Evolutionary conservation across 2,888 invertebrate species (phyloP).

Genomic region (Drosophila prostipennis): DNA sequence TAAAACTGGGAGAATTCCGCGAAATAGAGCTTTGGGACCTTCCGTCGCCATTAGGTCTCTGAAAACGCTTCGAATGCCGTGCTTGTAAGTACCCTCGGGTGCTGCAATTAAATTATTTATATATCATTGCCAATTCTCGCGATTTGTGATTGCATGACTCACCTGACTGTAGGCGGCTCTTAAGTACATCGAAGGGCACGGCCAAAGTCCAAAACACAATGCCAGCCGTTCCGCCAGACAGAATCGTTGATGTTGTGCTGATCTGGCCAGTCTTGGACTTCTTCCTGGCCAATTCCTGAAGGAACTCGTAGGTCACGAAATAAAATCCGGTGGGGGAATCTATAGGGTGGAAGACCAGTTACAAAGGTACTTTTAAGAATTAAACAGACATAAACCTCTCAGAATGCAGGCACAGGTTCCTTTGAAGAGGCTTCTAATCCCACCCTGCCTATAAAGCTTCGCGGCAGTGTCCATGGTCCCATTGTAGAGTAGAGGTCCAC

Average conservation of each 20-base stretch:
- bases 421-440: slow-evolving; percentile 95
- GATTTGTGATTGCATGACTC: slow-evolving; percentile 40
- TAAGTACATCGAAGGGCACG: slow-evolving; percentile 98
- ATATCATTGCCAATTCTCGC: background rate
- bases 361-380: no score
- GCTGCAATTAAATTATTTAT: slow-evolving; percentile 85
- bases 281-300: slow-evolving; percentile 91
- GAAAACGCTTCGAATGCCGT: slow-evolving; percentile 96
- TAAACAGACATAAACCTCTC: slow-evolving; percentile 87
- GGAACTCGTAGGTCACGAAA: slow-evolving; percentile 97
- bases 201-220: slow-evolving; percentile 98
- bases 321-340: slow-evolving; percentile 99
- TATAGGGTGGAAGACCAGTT: slow-evolving; percentile 62
- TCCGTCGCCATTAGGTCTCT: slow-evolving; percentile 93
- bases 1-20: slow-evolving; percentile 97
- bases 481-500: slow-evolving; percentile 90
- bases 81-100: slow-evolving; percentile 96
- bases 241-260: slow-evolving; percentile 89
- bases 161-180: slow-evolving; percentile 98
- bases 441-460: slow-evolving; percentile 96
- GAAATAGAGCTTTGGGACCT: slow-evolving; percentile 95
- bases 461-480: slow-evolving; percentile 96
- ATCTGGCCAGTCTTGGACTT: slow-evolving; percentile 84
- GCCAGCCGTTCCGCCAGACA: slow-evolving; percentile 98
- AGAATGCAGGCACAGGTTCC: slow-evolving; percentile 94